Evolutionary conservation across 2,888 invertebrate genomes (phyloP), one percentile per base, ranked within the genome.

Genomic region (Drosophila acutilabella): DNA sequence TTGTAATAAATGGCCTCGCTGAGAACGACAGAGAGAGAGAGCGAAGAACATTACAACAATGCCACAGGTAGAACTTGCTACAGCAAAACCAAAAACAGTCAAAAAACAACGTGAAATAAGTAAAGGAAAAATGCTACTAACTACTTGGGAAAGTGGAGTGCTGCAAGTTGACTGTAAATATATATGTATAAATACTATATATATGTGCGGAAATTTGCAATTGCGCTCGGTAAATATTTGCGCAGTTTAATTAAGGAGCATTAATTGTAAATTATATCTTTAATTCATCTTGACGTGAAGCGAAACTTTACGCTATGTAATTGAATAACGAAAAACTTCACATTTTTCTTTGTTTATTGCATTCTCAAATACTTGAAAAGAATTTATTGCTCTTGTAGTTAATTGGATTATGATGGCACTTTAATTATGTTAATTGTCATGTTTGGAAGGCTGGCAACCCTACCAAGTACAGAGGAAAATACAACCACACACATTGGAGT

Each of bases 1-100:
- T 47, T 72, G 75, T 87, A 80, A 89, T 83, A 85, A 87, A 89
- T 87, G 84, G 75, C 69, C 73, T 54, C 57, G 57, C 54, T 33
- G 64, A 52, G 52, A 42, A 8, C 7, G 30, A 30, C 8, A 2
- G 30, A 30, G 26, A 30, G 26, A 0, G 26, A 30, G 30, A 8
- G 30, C 30, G 8, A 30, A 30, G 56, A 65, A 52, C 58, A 44
- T 30, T 33, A 56, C 74, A 74, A 54, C 64, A 68, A 67, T 69
- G 64, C 56, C 64, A 71, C 80, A 72, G 62, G 65, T 77, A 68
- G 69, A 33, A 61, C 67, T 60, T 61, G 38, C 52, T 14, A 36
- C 41, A n/a, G 38, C 13, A 26, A 45, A 54, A 14, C 42, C 8
- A 44, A 54, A 44, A 54, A 16, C 14, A 47, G 8, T 20, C 11